Conservation (phyloP, 1,140 invertebrate genomes). For the Bombus huntii region DNA sequence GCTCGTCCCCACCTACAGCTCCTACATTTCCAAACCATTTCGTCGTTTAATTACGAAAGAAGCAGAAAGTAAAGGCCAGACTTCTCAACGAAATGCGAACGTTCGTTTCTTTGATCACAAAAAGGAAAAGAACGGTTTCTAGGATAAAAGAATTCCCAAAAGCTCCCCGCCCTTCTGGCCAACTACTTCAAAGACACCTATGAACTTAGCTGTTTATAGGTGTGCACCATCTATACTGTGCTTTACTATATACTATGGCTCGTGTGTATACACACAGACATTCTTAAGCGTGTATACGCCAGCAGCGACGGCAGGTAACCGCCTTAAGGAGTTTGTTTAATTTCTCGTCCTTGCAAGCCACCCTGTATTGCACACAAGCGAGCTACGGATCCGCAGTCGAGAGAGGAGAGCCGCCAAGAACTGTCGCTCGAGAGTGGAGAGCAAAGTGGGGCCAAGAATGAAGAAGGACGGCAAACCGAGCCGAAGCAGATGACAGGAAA, state of each 20-base stretch:
- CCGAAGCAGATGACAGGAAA: slow-evolving; percentile 31
- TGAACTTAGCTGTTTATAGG: neutral
- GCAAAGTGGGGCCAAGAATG: slow-evolving; percentile 16
- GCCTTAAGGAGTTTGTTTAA: slow-evolving; percentile 71
- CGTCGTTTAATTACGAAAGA: slow-evolving; percentile 17
- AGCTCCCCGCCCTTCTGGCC: neutral
- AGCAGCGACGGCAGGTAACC: slow-evolving; percentile 58
- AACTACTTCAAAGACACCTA: slow-evolving; percentile 4
- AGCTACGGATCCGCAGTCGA: slow-evolving; percentile 27
- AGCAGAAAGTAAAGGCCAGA: neutral
- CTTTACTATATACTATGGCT: no score
- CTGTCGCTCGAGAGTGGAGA: slow-evolving; percentile 52
- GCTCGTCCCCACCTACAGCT: neutral
- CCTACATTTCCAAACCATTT: neutral
- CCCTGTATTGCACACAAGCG: slow-evolving; percentile 63
- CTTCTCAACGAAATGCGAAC: neutral
- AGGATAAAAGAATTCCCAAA: slow-evolving; percentile 56
- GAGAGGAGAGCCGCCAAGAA: slow-evolving; percentile 49
- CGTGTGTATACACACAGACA: slow-evolving; percentile 11
- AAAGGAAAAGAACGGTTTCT: slow-evolving; percentile 50
- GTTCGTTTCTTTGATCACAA: slow-evolving; percentile 33
- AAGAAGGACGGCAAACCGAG: slow-evolving; percentile 21
- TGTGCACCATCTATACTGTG: neutral
- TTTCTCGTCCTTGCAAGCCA: slow-evolving; percentile 70
- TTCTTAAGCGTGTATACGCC: slow-evolving; percentile 39